Evolutionary conservation across 1,140 invertebrate species (phyloP), one percentile per base, ranked within the genome.

Genomic region (Melanaphis sacchari): DNA sequence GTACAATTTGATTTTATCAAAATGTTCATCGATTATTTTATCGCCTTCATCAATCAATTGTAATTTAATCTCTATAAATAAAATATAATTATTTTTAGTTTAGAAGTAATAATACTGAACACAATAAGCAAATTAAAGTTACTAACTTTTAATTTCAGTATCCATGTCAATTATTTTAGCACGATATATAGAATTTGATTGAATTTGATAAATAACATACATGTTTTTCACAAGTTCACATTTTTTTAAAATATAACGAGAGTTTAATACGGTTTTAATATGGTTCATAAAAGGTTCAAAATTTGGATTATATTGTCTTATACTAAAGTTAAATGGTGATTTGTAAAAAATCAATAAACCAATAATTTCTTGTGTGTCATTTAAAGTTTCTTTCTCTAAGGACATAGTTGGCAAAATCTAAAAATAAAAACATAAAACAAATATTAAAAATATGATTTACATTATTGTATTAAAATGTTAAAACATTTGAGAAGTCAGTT

Each of bases 151-250:
- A 54, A 93, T 24, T 84, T 26, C 46, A 31, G 36, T 54, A 54
- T 93, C 91, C 81, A 93, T 93, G 11, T 84, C 81, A 52, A 93
- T 84, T 31, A 93, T n/a, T 93, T 93, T 82, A 40, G 81, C 91
- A 49, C 91, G 91, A 43, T 93, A 41, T 21, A 93, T 54, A 84
- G 4, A 54, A 52, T 52, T 21, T 38, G 31, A 84, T 49, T 84
- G 36, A 59, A 85, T 36, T 18, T 93, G 41, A 52, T 31, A 93
- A 40, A 93, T 85, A 31, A 84, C 91, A 54, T 93, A 85, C 91
- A 93, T 93, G 85, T 93, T 93, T 93, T 93, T 52, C 6, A 93
- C 36, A 84, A 93, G 41, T 9, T 93, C 81, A 85, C 18, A 52
- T 52, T 93, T 93, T 40, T 15, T 93, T 11, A 93, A 93, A 93